A percentile compares a stretch with the other conserved stretches of the same genome.
Evolutionary conservation across 2,797 vertebrate species (phyloP).

Genomic region (Iguana delicatissima): DNA sequence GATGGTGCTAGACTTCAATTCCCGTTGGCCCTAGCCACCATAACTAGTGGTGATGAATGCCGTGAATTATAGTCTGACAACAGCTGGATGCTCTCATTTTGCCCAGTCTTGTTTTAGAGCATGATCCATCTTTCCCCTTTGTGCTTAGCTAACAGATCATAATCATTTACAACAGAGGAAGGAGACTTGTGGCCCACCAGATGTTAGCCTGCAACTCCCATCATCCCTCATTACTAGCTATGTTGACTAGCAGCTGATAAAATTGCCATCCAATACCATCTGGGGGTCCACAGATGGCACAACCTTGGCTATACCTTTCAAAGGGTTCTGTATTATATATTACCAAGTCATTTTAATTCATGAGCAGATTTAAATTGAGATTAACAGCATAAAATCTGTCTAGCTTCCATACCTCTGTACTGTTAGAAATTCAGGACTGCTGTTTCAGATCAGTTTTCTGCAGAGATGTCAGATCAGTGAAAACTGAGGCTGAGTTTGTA

Average conservation of each 20-base stretch:
- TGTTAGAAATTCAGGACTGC: not conserved
- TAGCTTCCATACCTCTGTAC: not conserved
- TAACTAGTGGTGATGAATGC: no score
- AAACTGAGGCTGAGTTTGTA: not conserved
- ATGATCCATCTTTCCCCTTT: not conserved
- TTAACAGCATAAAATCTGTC: not conserved
- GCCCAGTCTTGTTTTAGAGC: not conserved
- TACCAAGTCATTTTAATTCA: conserved; percentile 40
- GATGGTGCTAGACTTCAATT: no score
- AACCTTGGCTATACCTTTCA: conserved; percentile 50
- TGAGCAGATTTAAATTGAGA: conserved; percentile 16
- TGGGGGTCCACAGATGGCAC: no score
- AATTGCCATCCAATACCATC: no score
- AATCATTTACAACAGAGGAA: no score
- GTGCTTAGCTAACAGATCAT: not conserved
- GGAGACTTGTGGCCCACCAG: no score
- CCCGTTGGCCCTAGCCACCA: no score
- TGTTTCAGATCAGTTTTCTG: conserved; percentile 13
- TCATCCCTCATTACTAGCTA: no score
- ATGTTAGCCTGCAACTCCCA: no score
- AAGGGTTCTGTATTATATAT: conserved; percentile 46
- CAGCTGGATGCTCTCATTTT: no score
- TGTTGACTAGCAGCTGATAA: no score
- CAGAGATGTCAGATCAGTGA: not conserved
- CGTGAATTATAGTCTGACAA: no score